These are phyloP conservation scores for Uloborus diversus DNA, from an alignment of 1,140 invertebrate species.

Conservation along the genomic window DNA sequence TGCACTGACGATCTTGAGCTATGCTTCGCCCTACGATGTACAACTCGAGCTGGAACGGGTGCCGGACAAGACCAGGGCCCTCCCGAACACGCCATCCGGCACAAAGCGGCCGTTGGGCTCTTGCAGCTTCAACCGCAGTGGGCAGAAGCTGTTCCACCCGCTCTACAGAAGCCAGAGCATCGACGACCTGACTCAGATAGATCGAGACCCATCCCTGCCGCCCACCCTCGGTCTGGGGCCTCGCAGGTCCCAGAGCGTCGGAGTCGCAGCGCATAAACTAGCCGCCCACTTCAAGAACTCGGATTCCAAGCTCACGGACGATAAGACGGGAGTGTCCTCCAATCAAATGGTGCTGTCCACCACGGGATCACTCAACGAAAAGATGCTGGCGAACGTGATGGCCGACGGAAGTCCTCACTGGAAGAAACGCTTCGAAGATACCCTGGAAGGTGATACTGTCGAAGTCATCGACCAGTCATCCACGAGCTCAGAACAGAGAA, in stretches of 20 bases:
- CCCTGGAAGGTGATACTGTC: not conserved
- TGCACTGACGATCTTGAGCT: conserved; percentile 85
- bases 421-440: conserved; percentile 35
- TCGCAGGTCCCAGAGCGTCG: conserved; percentile 25
- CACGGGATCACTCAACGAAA: conserved; percentile 54
- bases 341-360: not conserved
- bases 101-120: conserved; percentile 16
- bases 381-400: conserved; percentile 55
- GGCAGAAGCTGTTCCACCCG: conserved; percentile 70
- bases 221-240: conserved; percentile 27
- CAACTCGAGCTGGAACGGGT: conserved; percentile 73
- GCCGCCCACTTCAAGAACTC: conserved; percentile 23
- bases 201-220: not conserved
- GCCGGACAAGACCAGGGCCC: not conserved
- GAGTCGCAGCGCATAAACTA: conserved; percentile 20
- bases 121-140: conserved; percentile 30
- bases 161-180: conserved; percentile 76
- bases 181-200: conserved; percentile 69
- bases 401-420: conserved; percentile 13
- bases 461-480: too few relatives aligned
- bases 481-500: not conserved
- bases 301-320: not conserved
- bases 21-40: conserved; percentile 91
- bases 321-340: not conserved
- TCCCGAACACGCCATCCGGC: not conserved